Percentiles rank a stretch among this genome's conserved stretches.
phyloP scores from a whole-genome alignment of 92 coral and sea anemone species.

The Metridium senile region DNA sequence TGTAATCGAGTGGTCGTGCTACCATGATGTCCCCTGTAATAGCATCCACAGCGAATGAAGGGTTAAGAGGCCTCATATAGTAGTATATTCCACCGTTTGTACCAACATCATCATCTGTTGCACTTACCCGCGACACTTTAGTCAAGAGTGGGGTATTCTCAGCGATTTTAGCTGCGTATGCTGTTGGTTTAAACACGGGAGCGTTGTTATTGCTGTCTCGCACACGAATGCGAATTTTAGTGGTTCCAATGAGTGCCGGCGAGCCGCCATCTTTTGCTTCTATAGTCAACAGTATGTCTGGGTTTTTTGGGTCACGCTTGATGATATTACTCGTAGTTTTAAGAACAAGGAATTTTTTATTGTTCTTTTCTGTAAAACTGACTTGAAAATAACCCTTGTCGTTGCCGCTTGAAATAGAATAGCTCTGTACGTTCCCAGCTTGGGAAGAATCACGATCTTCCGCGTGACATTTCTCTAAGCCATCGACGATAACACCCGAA shows the following conservation, averaged over 20 bases:
- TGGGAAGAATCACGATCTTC: constrained; percentile 50
- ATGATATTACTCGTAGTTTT: constrained; percentile 50
- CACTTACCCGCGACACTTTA: constrained; percentile 43
- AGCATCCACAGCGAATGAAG: constrained; percentile 51
- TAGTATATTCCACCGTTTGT: constrained; percentile 68
- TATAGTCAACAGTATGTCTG: constrained; percentile 52
- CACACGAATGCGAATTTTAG: constrained; percentile 44
- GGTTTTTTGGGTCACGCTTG: constrained; percentile 47
- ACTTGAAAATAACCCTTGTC: constrained; percentile 58
- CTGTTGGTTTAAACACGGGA: constrained; percentile 26
- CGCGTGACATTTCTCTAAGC: constrained; percentile 56
- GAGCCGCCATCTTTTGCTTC: constrained; percentile 52
- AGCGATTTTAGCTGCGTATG: constrained; percentile 16
- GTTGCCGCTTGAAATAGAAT: constrained; percentile 54
- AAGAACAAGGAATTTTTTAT: constrained; percentile 44
- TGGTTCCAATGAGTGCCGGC: constrained; percentile 46
- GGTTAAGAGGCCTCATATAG: constrained; percentile 31
- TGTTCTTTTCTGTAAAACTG: constrained; percentile 25
- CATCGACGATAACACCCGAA: constrained; percentile 41
- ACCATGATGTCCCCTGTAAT: constrained; percentile 57
- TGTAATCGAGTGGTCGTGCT: constrained; percentile 33
- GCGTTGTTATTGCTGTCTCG: constrained; percentile 53
- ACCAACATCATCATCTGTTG: constrained; percentile 52
- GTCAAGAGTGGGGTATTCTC: constrained; percentile 43
- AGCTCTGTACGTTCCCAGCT: constrained; percentile 31